A percentile compares a stretch with the other conserved stretches of the same genome.
Evolutionary conservation across 2,888 invertebrate genomes (phyloP).

Genomic region (Drosophila peninsularis): DNA sequence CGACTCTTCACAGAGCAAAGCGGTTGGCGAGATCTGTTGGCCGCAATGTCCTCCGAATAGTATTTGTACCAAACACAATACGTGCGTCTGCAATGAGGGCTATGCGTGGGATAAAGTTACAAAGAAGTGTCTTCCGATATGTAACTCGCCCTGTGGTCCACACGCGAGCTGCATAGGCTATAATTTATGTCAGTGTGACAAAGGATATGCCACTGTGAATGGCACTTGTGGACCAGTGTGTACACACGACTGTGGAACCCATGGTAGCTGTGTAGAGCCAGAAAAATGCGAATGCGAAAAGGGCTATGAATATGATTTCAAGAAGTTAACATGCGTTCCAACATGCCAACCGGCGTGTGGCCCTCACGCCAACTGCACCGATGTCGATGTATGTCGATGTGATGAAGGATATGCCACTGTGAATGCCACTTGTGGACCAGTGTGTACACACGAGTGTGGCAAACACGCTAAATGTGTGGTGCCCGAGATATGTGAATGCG

Average conservation of each 20-base stretch:
- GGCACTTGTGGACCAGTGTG: constrained; percentile 1
- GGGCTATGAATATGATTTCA: neutral
- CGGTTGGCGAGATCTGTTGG: neutral
- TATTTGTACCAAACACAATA: neutral
- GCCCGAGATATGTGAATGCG: neutral
- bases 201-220: neutral
- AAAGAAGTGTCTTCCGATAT: neutral
- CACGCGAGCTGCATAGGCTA: neutral
- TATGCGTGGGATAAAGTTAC: rapidly evolving
- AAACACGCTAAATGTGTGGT: neutral
- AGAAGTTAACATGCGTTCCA: neutral
- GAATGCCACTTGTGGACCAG: neutral
- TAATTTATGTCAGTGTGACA: neutral
- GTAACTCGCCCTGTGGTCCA: neutral
- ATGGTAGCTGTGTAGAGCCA: neutral
- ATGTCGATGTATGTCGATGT: neutral
- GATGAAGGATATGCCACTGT: neutral
- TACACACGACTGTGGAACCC: neutral
- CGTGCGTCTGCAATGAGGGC: neutral
- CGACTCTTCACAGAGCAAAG: neutral
- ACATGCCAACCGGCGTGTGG: neutral
- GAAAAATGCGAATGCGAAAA: neutral
- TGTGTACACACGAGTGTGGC: neutral
- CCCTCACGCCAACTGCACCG: neutral
- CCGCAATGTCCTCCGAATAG: neutral